phyloP scores from a whole-genome alignment of 2,888 invertebrate species.

The Amblyjoppa proteus region DNA sequence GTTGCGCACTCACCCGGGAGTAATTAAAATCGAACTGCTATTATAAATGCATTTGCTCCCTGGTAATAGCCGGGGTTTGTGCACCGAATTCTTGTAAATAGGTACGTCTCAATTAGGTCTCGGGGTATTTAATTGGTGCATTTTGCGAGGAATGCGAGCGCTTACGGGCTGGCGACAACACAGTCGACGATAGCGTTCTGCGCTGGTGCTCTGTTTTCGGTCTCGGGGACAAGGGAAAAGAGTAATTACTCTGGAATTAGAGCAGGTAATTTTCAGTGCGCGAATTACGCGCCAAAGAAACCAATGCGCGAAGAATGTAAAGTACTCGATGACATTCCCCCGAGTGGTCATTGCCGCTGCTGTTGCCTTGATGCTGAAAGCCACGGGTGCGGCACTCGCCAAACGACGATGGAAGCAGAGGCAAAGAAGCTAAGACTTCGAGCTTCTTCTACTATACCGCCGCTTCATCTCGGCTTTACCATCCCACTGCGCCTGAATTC shows the following conservation, averaged over 20 bases:
- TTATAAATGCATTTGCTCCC: constrained; percentile 73
- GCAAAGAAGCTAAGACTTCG: constrained; percentile 43
- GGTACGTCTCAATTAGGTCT: constrained; percentile 83
- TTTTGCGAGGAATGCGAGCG: constrained; percentile 78
- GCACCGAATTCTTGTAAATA: constrained; percentile 77
- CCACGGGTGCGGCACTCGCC: constrained; percentile 51
- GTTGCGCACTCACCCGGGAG: constrained; percentile 23
- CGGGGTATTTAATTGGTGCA: constrained; percentile 78
- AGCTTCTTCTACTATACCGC: constrained; percentile 29
- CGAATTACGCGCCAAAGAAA: constrained; percentile 76
- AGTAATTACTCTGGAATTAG: constrained; percentile 82
- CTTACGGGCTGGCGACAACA: constrained; percentile 52
- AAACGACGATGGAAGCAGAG: constrained; percentile 56
- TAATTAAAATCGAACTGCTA: constrained; percentile 67
- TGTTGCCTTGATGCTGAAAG: constrained; percentile 28
- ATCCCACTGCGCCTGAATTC: constrained; percentile 21
- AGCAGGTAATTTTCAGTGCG: constrained; percentile 78
- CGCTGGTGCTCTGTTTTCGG: constrained; percentile 23
- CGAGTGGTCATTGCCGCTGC: constrained; percentile 27
- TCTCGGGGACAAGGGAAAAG: constrained; percentile 73
- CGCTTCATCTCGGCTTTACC: constrained; percentile 32
- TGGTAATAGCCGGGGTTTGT: constrained; percentile 67
- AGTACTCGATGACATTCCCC: constrained; percentile 68
- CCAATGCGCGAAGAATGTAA: constrained; percentile 68
- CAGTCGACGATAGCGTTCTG: constrained; percentile 6